phyloP scores from a whole-genome alignment of 2,113 vertebrate species.

The Cheilinus undulatus region DNA sequence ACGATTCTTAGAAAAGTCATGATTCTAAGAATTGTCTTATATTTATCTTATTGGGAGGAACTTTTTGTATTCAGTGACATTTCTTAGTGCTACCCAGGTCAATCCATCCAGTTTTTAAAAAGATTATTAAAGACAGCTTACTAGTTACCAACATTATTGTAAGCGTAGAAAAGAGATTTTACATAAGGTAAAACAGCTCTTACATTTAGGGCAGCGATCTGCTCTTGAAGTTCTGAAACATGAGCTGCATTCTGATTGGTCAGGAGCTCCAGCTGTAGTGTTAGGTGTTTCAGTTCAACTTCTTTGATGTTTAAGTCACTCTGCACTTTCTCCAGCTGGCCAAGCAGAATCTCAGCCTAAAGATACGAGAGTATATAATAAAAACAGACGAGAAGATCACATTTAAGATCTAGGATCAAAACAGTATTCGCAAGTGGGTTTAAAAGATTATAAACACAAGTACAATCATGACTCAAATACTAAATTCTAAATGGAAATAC shows the following conservation, averaged over 20 bases:
- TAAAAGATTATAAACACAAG: background rate
- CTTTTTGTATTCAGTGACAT: no score
- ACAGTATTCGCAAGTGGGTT: background rate
- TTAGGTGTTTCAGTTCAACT: constrained; percentile 85
- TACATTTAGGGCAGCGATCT: constrained; percentile 85
- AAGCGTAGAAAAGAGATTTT: no score
- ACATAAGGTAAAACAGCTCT: background rate
- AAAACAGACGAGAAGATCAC: no score
- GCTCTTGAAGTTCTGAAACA: constrained; percentile 80
- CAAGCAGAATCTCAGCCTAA: constrained; percentile 84
- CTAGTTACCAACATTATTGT: no score
- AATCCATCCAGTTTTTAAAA: no score
- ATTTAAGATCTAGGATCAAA: background rate
- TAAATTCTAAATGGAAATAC: no score
- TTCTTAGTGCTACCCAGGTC: no score
- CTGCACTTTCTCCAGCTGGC: constrained; percentile 85
- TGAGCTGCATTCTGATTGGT: constrained; percentile 68
- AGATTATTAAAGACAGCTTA: no score
- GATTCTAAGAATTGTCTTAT: no score
- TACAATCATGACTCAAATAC: no score
- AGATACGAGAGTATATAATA: background rate
- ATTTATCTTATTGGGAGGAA: no score
- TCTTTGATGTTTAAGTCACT: constrained; percentile 83
- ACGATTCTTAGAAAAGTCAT: no score
- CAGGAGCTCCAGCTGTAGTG: constrained; percentile 84